A percentile compares a stretch with the other conserved stretches of the same genome.
Evolutionary conservation across 2,113 vertebrate species (phyloP).

Genomic region (Callospermophilus lateralis): DNA sequence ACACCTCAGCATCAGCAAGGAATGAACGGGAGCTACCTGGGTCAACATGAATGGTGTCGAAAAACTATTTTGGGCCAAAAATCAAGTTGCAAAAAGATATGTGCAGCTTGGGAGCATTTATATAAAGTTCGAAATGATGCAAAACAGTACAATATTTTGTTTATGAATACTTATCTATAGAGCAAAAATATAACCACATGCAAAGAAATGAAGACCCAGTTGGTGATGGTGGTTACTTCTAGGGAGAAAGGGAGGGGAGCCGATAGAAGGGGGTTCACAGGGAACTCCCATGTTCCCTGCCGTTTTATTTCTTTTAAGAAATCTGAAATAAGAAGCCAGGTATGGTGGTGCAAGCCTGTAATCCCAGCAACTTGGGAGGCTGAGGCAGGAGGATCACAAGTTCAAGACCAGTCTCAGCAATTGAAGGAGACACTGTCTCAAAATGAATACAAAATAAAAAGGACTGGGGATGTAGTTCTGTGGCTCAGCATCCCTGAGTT

Average conservation of each 20-base stretch:
- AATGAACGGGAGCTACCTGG: neutral
- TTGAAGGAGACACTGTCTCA: too few relatives aligned
- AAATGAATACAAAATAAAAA: too few relatives aligned
- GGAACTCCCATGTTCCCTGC: neutral
- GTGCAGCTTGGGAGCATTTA: slow-evolving; percentile 63
- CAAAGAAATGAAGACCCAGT: slow-evolving; percentile 1
- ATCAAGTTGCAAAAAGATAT: slow-evolving; percentile 26
- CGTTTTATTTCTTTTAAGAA: slow-evolving; percentile 31
- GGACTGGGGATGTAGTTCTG: too few relatives aligned
- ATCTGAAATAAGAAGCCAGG: neutral
- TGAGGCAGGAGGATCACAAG: too few relatives aligned
- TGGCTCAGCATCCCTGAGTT: too few relatives aligned
- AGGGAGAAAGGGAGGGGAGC: neutral
- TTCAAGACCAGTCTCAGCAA: too few relatives aligned
- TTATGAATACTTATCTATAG: slow-evolving; percentile 58
- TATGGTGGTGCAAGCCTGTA: too few relatives aligned
- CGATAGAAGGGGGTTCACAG: neutral
- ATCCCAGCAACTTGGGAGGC: too few relatives aligned
- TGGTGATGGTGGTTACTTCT: neutral
- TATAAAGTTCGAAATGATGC: slow-evolving; percentile 46
- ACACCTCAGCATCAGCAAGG: neutral
- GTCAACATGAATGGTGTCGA: neutral
- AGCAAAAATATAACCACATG: slow-evolving; percentile 66
- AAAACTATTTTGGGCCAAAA: neutral
- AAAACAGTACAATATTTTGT: slow-evolving; percentile 70